phyloP scores from a whole-genome alignment of 2,888 invertebrate species.

The Seira sanloemensis region DNA sequence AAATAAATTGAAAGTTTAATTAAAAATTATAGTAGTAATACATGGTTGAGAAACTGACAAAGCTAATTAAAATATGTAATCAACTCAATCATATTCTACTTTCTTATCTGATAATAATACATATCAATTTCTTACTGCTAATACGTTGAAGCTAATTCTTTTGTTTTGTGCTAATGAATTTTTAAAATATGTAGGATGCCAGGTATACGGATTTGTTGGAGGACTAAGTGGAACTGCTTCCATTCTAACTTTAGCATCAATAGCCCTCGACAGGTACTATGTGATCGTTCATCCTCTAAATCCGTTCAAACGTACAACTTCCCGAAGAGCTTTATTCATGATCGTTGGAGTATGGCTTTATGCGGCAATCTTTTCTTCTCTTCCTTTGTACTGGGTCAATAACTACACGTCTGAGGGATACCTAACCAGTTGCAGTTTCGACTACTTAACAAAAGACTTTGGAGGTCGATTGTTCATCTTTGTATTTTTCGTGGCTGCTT shows the following conservation, averaged over 20 bases:
- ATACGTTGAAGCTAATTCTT: too few relatives aligned
- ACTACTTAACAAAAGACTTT: constrained; percentile 83
- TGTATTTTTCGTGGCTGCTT: constrained; percentile 85
- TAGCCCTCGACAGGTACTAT: constrained; percentile 88
- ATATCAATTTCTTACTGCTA: too few relatives aligned
- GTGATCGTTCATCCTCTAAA: constrained; percentile 88
- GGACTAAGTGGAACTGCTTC: constrained; percentile 88
- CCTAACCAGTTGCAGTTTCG: constrained; percentile 90
- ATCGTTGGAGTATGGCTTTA: constrained; percentile 85
- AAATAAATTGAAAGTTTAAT: too few relatives aligned
- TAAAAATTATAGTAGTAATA: too few relatives aligned
- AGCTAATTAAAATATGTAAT: too few relatives aligned
- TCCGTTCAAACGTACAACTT: constrained; percentile 81
- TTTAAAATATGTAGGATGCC: constrained; percentile 84
- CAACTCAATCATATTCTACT: too few relatives aligned
- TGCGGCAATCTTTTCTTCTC: constrained; percentile 82
- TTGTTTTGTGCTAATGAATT: too few relatives aligned
- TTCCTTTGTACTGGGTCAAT: constrained; percentile 85
- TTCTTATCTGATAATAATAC: too few relatives aligned
- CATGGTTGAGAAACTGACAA: too few relatives aligned
- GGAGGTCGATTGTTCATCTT: constrained; percentile 83
- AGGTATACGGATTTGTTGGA: constrained; percentile 87
- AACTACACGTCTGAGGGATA: constrained; percentile 89
- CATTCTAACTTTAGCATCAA: constrained; percentile 87
- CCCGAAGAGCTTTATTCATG: constrained; percentile 80